Base-by-base conservation (phyloP, 1,140 invertebrate genomes). In the Elymnias hypermnestra region DNA sequence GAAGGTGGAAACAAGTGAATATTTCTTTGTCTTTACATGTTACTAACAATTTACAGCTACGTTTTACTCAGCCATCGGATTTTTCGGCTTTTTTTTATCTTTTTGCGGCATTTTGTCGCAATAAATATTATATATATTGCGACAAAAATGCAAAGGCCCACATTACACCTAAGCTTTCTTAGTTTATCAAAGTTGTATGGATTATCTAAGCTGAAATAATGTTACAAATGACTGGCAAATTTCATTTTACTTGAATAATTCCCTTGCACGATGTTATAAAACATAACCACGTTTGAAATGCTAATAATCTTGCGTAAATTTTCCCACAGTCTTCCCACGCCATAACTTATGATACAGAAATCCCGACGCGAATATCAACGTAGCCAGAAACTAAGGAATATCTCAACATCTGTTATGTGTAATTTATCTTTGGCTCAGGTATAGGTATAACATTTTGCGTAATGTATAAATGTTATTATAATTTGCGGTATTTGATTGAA, bases 351-450 rank as follows among this genome's bases (percentile, higher is more conserved):
- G 13, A 10, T 21, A 12, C 8, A 23, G 43, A 22, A 45, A 45
- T 29, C 22, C 43, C 19, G 9, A 7, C 33, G 43, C 33, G 33
- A 45, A 37, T 45, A 45, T 37, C 29, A 23, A 45, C 33, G 43
- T 36, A 37, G 39, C 17, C 31, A 25, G 33, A 43, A 50, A 50
- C 42, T 42, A 46, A 42, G 23, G 26, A 18, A 51, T 31, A 53
- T 46, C 35, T 45, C 13, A 18, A 31, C 33, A 37, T 53, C 23
- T 37, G 38, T 47, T 35, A 14, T 23, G 36, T 53, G 35, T 43
- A 41, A 56, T 55, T 50, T 55, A 50, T 56, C 37, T 56, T 22
- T 6, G 47, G 28, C 31, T 36, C 22, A 42, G 37, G 42, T 50
- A 55, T 50, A 45, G 37, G n/a, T n/a, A n/a, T n/a, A 50, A 55